A percentile compares a stretch with the other conserved stretches of the same genome.
phyloP scores from a whole-genome alignment of 2,113 vertebrate species.

The Origma solitaria region DNA sequence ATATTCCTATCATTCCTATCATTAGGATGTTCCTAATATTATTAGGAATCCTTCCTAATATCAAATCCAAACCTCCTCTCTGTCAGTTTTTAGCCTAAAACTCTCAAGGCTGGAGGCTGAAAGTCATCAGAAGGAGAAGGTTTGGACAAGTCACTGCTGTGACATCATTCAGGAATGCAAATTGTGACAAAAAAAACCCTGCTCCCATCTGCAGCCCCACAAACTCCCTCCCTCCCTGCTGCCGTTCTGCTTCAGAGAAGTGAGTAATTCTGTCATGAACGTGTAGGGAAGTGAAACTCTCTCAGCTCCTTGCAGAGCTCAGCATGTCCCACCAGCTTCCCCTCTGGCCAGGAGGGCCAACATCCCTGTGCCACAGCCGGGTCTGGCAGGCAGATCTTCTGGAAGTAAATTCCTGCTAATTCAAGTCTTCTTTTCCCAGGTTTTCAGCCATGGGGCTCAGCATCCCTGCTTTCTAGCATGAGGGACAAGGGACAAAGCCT shows the following conservation, averaged over 20 bases:
- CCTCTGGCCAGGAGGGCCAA: not conserved
- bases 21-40: no score
- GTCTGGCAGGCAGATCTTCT: not conserved
- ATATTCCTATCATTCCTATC: no score
- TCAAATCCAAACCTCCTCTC: not conserved
- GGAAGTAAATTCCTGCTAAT: accelerated
- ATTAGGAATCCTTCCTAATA: not conserved
- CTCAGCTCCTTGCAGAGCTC: not conserved
- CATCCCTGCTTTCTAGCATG: not conserved
- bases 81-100: not conserved
- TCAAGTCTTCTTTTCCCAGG: not conserved
- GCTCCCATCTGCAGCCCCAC: not conserved
- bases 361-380: not conserved
- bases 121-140: not conserved
- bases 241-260: not conserved
- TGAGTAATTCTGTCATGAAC: not conserved
- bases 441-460: not conserved
- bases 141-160: not conserved
- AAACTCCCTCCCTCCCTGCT: not conserved
- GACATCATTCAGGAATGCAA: not conserved
- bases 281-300: constrained; percentile 29
- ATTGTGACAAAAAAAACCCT: not conserved
- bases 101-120: not conserved
- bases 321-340: not conserved
- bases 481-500: not conserved